phyloP scores from a whole-genome alignment of 64 coral and sea anemone species.

The Stichodactyla mertensii region DNA sequence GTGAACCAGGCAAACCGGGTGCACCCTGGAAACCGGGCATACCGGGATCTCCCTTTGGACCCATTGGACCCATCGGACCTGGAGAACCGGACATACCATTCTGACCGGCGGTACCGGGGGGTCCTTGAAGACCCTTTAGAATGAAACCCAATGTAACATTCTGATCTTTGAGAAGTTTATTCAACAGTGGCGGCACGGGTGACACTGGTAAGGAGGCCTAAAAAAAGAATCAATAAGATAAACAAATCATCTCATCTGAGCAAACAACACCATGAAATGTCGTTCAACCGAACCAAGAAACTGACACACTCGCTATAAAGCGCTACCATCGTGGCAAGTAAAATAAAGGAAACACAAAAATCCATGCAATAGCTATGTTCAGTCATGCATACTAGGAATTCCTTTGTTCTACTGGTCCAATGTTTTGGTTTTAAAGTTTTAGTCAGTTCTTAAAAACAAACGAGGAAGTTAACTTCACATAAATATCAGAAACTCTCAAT shows the following conservation, averaged over 20 bases:
- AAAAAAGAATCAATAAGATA: background rate
- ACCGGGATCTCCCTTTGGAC: conserved; percentile 88
- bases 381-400: background rate
- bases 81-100: conserved; percentile 91
- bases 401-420: background rate
- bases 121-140: conserved; percentile 97
- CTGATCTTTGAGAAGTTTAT: conserved; percentile 99
- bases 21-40: conserved; percentile 77
- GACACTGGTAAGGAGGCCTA: conserved; percentile 94
- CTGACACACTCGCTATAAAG: too few species aligned
- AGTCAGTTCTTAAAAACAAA: background rate
- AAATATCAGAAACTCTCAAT: background rate
- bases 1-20: conserved; percentile 79
- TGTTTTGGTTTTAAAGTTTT: background rate
- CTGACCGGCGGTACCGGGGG: conserved; percentile 80
- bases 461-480: background rate
- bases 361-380: background rate
- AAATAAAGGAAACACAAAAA: background rate
- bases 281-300: background rate
- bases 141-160: conserved; percentile 99
- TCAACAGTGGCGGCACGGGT: conserved; percentile 89
- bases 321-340: background rate
- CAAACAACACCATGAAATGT: background rate
- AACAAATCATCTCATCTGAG: background rate
- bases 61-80: conserved; percentile 73